Evolutionary conservation across 2,113 vertebrate species (phyloP), one percentile per base, ranked within the genome.

Genomic region (Drymodes brunneopygia): DNA sequence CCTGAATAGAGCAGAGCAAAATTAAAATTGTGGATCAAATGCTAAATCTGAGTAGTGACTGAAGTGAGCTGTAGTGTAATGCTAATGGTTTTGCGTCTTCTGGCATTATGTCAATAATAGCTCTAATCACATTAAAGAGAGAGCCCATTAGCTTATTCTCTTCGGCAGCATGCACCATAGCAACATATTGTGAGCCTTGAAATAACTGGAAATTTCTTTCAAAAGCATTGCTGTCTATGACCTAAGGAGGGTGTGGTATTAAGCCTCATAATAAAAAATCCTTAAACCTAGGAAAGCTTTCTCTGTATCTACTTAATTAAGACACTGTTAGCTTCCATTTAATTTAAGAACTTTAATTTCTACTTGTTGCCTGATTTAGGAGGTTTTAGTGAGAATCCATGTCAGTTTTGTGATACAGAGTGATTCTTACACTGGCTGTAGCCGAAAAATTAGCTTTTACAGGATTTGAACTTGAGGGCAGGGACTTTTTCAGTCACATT

Each of bases 21-120:
- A 98, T 98, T 98, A 97, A 98, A 98, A 98, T 97, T 98, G 97
- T 97, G 98, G 98, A 98, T 98, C 97, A 98, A 98, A 98, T 98
- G 94, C 97, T 97, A 97, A 98, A 98, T 98, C 97, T 98, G 97
- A 98, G 97, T 96, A 96, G 97, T 97, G 97, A 96, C 96, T 97
- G 95, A 98, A 98, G 97, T 98, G 97, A 98, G 98, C 98, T 97
- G 98, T 98, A 98, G 98, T 78, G 86, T 98, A 97, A 98, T 98
- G 98, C 98, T 99, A 99, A 99, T 99, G 99, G 99, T 98, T 98
- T 98, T 98, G 98, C 97, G 81, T 99, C 98, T 99, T 99, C 99
- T 99, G 99, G 99, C 99, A 99, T 99, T 98, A 99, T 99, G 99
- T 99, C 99, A 99, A 99, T 99, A 99, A 99, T 99, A 98, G 98